phyloP scores from a whole-genome alignment of 2,113 vertebrate species.

The Triplophysa dalaica region DNA sequence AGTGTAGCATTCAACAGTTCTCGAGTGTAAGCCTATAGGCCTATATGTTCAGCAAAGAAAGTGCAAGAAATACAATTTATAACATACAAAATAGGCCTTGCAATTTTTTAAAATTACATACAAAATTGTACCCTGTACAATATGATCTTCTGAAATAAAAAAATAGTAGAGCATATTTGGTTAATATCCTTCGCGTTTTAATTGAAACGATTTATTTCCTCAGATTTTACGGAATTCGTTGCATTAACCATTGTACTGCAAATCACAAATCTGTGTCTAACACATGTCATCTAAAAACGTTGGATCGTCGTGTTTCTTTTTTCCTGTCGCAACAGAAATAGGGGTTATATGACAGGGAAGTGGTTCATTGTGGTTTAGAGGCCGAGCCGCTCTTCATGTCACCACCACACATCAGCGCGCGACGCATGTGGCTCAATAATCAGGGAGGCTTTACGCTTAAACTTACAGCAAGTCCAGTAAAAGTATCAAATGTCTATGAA shows the following conservation, averaged over 20 bases:
- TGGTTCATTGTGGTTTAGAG: conserved; percentile 44
- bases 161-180: too few species aligned
- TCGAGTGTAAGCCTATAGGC: too few species aligned
- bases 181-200: neutral
- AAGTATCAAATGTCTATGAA: neutral
- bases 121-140: neutral
- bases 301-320: conserved; percentile 12
- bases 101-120: too few species aligned
- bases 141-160: neutral
- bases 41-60: neutral
- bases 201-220: neutral
- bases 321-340: conserved; percentile 1
- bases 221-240: neutral
- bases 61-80: neutral
- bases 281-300: conserved; percentile 28
- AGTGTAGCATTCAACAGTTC: neutral
- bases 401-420: conserved; percentile 5
- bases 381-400: conserved; percentile 35
- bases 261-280: conserved; percentile 17
- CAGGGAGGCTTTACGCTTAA: neutral
- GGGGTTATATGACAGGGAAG: conserved; percentile 37
- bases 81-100: neutral
- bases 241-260: neutral
- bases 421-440: conserved; percentile 9
- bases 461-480: neutral